Evolutionary conservation across 2,888 invertebrate genomes (phyloP).

Genomic region (Chymomyza fuscimana): DNA sequence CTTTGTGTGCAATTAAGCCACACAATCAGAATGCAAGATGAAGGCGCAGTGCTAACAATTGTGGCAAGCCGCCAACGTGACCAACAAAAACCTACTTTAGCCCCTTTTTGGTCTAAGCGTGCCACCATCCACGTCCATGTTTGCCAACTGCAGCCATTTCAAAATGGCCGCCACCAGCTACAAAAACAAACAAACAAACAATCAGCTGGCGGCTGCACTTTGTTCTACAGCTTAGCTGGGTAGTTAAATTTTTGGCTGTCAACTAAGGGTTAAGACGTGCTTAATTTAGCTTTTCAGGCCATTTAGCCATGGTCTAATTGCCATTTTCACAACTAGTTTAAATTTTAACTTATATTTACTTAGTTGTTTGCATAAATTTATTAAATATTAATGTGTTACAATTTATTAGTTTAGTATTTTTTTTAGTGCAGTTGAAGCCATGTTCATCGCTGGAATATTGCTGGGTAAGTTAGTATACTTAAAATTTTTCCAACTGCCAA

Average conservation of each 20-base stretch:
- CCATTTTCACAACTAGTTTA: not conserved
- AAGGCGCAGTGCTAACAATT: slow-evolving; percentile 62
- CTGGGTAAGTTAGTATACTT: too few relatives aligned
- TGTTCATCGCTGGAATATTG: not conserved
- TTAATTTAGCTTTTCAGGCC: not conserved
- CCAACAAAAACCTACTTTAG: not conserved
- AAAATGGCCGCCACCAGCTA: slow-evolving; percentile 65
- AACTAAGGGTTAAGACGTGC: not conserved
- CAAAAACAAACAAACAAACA: slow-evolving; percentile 58
- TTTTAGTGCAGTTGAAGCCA: not conserved
- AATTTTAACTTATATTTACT: not conserved
- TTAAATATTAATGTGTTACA: not conserved
- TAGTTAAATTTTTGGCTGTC: not conserved
- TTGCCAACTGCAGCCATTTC: slow-evolving; percentile 23
- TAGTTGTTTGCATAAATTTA: not conserved
- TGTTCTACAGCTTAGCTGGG: slow-evolving; percentile 9
- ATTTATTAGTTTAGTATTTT: not conserved
- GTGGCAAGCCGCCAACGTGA: slow-evolving; percentile 11
- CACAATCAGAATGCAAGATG: slow-evolving; percentile 70
- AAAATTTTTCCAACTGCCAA: too few relatives aligned
- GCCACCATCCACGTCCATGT: slow-evolving; percentile 28
- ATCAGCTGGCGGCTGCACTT: slow-evolving; percentile 37
- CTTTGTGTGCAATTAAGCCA: slow-evolving; percentile 60
- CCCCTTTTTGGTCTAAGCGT: slow-evolving; percentile 16
- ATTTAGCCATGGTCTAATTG: not conserved